Base-by-base conservation (phyloP, 2,888 invertebrate species). In the Trissolcus japonicus region DNA sequence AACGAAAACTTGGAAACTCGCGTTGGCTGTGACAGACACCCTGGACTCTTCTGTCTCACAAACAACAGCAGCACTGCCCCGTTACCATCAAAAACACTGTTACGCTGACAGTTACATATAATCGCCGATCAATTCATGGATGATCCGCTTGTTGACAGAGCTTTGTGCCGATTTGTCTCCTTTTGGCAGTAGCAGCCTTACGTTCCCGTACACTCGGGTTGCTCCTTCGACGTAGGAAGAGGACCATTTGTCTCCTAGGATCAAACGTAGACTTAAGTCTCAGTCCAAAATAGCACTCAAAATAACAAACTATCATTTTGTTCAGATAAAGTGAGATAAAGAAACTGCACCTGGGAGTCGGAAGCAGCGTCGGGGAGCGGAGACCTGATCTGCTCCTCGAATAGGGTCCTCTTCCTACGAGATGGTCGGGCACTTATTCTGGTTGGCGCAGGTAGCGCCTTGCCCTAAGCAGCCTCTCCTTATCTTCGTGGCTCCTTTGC, bases 401-500 rank as follows among this genome's bases (percentile, higher is more conserved):
- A 29, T 72, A n/a, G 55, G 74, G 80, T 79, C 81, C 80, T 80
- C 81, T 80, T 80, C 81, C 81, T 81, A 81, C 79, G 81, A 80
- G 51, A 63, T 55, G 19, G 66, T 67, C 48, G 73, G 77, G 62
- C 74, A 74, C 69, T 75, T 75, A 51, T 43, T 76, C 68, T 74
- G 67, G 71, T 73, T 59, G 76, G 77, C 79, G 69, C 80, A 61
- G 59, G 25, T 72, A 57, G 78, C 76, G 76, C 76, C 72, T 69
- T 72, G 73, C 57, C 68, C 72, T 48, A 76, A 74, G 71, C 65
- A 71, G 76, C 72, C 72, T 75, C 76, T 79, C 78, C 71, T 78
- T 78, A 71, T 78, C 71, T 74, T 74, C 59, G 73, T 76, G 65
- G 69, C 74, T 79, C 43, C 69, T 69, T 67, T 56, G 76, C 50